Percentiles rank a stretch among this genome's conserved stretches.
Conservation (phyloP, 2,113 vertebrate genomes). For the Grantiella picta region DNA sequence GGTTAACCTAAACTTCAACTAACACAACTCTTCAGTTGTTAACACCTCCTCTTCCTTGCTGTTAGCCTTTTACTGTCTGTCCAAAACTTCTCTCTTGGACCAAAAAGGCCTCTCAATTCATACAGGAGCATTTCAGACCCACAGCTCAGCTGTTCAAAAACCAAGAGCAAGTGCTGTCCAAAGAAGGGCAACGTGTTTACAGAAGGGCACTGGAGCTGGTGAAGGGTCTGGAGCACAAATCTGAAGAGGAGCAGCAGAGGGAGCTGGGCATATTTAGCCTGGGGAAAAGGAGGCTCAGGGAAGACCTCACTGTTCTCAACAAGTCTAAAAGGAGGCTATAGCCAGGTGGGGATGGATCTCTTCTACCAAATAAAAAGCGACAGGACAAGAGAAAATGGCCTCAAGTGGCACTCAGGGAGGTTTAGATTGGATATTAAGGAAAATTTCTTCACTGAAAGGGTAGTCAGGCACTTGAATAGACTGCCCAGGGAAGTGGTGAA, state of each 20-base stretch:
- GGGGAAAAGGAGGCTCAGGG: background rate
- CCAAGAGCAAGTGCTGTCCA: background rate
- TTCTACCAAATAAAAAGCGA: background rate
- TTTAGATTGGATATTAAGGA: background rate
- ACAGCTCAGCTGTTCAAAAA: background rate
- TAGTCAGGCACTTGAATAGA: background rate
- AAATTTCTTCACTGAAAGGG: background rate
- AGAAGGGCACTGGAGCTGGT: background rate
- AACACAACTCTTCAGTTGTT: background rate
- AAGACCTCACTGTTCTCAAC: background rate
- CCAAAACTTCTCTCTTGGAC: background rate
- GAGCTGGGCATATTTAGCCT: background rate
- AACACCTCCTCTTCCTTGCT: background rate
- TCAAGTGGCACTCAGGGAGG: background rate
- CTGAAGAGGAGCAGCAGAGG: background rate
- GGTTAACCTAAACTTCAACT: background rate
- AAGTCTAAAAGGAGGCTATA: background rate
- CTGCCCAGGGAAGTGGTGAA: background rate
- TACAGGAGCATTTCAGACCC: background rate
- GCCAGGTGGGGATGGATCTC: background rate
- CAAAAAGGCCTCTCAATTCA: background rate
- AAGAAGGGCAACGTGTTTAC: background rate
- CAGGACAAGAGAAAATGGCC: background rate
- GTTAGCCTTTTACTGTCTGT: background rate
- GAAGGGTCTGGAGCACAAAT: background rate